A percentile compares a stretch with the other conserved stretches of the same genome.
These are phyloP conservation scores for Vulpes vulpes DNA, from an alignment of 2,113 vertebrate species.

Conservation along the genomic window DNA sequence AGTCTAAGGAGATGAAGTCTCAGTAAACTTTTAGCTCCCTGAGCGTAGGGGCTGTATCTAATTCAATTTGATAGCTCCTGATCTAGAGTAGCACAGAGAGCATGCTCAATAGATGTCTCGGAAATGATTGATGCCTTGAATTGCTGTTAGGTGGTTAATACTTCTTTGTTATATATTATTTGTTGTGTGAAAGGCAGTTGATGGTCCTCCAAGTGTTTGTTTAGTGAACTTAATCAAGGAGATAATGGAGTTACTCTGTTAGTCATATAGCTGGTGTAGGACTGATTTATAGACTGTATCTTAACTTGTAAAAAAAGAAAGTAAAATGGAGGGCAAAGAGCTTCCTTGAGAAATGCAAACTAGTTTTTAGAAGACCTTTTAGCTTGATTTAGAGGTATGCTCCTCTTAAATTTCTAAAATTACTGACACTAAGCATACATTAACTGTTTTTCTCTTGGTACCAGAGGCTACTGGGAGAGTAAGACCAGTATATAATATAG, in stretches of 20 bases:
- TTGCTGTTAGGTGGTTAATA: not conserved
- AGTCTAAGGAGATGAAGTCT: not conserved
- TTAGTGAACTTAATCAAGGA: not conserved
- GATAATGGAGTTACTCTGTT: not conserved
- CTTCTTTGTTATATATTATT: not conserved
- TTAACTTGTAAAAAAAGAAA: constrained; percentile 45
- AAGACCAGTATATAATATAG: not conserved
- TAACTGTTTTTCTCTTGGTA: not conserved
- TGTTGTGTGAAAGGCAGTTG: not conserved
- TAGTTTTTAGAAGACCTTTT: constrained; percentile 26
- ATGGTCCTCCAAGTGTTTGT: not conserved
- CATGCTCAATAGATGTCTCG: not conserved
- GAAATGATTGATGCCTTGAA: not conserved
- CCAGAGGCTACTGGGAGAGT: not conserved
- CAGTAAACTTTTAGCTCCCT: not conserved
- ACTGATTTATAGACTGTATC: constrained; percentile 20
- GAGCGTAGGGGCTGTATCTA: not conserved
- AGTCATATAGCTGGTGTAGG: not conserved
- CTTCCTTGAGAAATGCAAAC: constrained; percentile 44
- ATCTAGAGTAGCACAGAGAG: not conserved
- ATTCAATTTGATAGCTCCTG: not conserved
- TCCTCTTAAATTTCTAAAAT: constrained; percentile 15
- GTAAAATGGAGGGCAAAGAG: not conserved
- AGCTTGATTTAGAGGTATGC: not conserved
- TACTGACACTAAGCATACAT: not conserved